These are phyloP conservation scores for Eristalis arbustorum DNA, from an alignment of 2,888 invertebrate species.

Conservation along the genomic window DNA sequence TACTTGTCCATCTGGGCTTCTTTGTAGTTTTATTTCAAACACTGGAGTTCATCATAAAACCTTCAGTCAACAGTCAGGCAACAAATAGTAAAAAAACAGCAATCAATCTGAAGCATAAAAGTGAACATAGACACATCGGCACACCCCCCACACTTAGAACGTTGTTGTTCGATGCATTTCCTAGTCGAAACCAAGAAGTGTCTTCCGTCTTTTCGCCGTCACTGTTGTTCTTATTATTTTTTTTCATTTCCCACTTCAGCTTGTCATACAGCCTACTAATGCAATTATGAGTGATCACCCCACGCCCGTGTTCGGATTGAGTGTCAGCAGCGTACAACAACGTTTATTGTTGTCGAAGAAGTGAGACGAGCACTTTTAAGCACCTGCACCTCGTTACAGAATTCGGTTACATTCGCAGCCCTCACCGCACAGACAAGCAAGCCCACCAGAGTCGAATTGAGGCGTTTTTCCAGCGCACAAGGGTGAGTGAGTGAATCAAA, in stretches of 20 bases:
- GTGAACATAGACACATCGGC: too few species aligned
- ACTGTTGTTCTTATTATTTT: neutral
- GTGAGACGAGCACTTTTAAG: conserved; percentile 38
- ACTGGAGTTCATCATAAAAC: too few species aligned
- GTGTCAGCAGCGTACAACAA: conserved; percentile 29
- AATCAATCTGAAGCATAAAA: too few species aligned
- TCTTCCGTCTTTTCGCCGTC: neutral
- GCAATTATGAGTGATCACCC: conserved; percentile 46
- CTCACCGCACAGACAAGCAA: neutral
- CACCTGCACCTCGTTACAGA: conserved; percentile 37
- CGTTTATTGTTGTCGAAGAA: conserved; percentile 41
- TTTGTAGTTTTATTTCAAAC: too few species aligned
- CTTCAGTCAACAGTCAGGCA: too few species aligned
- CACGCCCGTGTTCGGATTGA: conserved; percentile 10
- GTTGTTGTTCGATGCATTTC: too few species aligned
- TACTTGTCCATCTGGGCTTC: too few species aligned
- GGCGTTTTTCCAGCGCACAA: neutral
- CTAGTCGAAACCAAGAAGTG: neutral
- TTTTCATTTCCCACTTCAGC: neutral
- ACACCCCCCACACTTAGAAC: too few species aligned
- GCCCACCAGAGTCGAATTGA: neutral
- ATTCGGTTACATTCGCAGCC: conserved; percentile 33
- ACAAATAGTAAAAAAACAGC: too few species aligned
- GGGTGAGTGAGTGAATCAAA: conserved; percentile 19
- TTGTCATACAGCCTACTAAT: conserved; percentile 37